Evolutionary conservation across 2,797 vertebrate genomes (phyloP).

Genomic region (Neosalanx taihuensis): DNA sequence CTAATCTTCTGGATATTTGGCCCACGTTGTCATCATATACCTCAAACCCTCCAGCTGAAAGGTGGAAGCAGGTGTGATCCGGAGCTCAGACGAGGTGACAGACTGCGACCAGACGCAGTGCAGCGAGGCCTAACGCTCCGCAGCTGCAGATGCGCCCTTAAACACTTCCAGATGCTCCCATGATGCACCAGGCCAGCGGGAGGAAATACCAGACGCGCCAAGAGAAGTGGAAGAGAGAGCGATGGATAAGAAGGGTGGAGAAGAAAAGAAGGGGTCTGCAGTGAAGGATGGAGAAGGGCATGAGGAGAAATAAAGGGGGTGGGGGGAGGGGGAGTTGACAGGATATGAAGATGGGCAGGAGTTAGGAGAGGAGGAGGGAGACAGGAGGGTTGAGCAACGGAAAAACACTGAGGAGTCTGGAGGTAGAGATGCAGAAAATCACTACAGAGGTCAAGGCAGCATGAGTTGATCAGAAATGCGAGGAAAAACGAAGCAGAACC

Average conservation of each 20-base stretch:
- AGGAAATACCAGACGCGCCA: slow-evolving; percentile 68
- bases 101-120: slow-evolving; percentile 26
- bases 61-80: neutral
- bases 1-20: too few relatives aligned
- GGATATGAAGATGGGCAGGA: neutral
- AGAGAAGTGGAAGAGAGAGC: slow-evolving; percentile 51
- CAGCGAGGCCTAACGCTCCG: slow-evolving; percentile 21
- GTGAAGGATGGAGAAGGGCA: slow-evolving; percentile 16
- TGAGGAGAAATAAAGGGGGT: neutral
- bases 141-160: slow-evolving; percentile 44
- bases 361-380: neutral
- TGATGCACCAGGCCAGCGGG: slow-evolving; percentile 49
- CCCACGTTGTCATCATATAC: too few relatives aligned
- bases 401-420: neutral
- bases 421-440: neutral
- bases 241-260: slow-evolving; percentile 31
- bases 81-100: slow-evolving; percentile 31
- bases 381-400: neutral
- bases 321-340: neutral
- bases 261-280: slow-evolving; percentile 31
- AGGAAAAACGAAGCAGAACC: neutral
- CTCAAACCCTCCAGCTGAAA: neutral
- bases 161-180: slow-evolving; percentile 64
- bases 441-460: neutral
- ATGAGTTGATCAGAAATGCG: neutral